Base-by-base conservation (phyloP, 2,888 invertebrate genomes). In the Ochropacha duplaris region DNA sequence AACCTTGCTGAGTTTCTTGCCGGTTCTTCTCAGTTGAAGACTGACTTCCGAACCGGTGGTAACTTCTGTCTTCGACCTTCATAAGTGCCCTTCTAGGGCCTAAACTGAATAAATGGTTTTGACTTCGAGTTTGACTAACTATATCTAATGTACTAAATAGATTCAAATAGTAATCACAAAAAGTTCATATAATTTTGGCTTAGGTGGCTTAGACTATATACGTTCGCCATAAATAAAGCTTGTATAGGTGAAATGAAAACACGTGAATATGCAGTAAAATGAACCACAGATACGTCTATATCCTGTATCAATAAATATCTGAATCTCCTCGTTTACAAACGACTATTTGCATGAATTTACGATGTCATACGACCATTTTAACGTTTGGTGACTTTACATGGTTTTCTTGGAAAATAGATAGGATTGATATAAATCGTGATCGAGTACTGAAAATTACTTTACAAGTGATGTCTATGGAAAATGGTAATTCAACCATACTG, bases 301-400 rank as follows among this genome's bases (percentile, higher is more conserved):
- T 79, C 75, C 81, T 78, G 79, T 78, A 74, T 76, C 74, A 71
- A 71, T 78, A 75, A 69, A 74, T 75, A 68, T 71, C 63, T 71
- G 64, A 68, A 66, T 68, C 70, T 71, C 68, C 66, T 61, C 61
- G 61, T 64, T 61, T 56, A 54, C 61, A 57, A 62, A 49, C 26
- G 54, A 69, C 74, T 64, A 77, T 81, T 74, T 76, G 71, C 76
- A 70, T 73, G 62, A 72, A 75, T 84, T 84, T 85, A 85, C 80
- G 83, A 83, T 70, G 65, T 60, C 62, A 58, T 62, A 65, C 64
- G 58, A 54, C 64, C 67, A 54, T 55, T 65, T 69, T 69, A 61
- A 61, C 56, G 60, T 70, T 62, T 62, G 64, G 26, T 57, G 65
- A 59, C 58, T 59, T 19, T 62, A 59, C 55, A 51, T n/a, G 49